Conservation (phyloP, 2,888 invertebrate species). For the Ennomos fuscantarius region DNA sequence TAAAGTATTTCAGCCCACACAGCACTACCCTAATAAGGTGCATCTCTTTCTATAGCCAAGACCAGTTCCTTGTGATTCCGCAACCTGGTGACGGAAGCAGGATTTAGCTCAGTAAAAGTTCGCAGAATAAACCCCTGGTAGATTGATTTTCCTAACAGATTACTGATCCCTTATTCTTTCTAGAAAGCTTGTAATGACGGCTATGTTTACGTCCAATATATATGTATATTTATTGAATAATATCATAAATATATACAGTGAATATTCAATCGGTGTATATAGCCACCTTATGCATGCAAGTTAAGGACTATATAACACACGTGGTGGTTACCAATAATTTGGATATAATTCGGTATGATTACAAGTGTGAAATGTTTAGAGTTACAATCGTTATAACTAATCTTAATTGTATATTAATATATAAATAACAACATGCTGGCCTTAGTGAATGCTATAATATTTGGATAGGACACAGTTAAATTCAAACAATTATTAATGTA, state of each 20-base stretch:
- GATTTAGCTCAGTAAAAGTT: too few species aligned
- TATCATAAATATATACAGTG: slow-evolving; percentile 41
- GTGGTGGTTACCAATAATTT: slow-evolving; percentile 7
- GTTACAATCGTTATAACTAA: slow-evolving; percentile 42
- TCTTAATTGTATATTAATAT: slow-evolving; percentile 54
- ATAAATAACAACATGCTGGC: slow-evolving; percentile 63
- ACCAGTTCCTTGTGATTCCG: too few species aligned
- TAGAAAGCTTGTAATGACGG: slow-evolving; percentile 26
- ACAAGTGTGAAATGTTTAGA: slow-evolving; percentile 50
- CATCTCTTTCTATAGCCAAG: too few species aligned
- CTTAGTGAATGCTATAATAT: slow-evolving; percentile 55
- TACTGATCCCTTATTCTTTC: too few species aligned
- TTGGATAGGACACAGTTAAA: slow-evolving; percentile 43
- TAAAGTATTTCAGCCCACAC: too few species aligned
- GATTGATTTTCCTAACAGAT: too few species aligned
- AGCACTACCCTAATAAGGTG: too few species aligned
- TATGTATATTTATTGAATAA: slow-evolving; percentile 4
- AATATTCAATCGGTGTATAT: slow-evolving; percentile 39
- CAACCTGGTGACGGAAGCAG: too few species aligned
- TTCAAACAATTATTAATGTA: too few species aligned
- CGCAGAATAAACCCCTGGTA: too few species aligned
- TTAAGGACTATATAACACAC: neutral
- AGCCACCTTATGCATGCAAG: slow-evolving; percentile 20
- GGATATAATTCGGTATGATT: slow-evolving; percentile 53
- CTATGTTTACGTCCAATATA: slow-evolving; percentile 32